These are phyloP conservation scores for Tinea semifulvella DNA, from an alignment of 2,888 invertebrate species.

Conservation along the genomic window DNA sequence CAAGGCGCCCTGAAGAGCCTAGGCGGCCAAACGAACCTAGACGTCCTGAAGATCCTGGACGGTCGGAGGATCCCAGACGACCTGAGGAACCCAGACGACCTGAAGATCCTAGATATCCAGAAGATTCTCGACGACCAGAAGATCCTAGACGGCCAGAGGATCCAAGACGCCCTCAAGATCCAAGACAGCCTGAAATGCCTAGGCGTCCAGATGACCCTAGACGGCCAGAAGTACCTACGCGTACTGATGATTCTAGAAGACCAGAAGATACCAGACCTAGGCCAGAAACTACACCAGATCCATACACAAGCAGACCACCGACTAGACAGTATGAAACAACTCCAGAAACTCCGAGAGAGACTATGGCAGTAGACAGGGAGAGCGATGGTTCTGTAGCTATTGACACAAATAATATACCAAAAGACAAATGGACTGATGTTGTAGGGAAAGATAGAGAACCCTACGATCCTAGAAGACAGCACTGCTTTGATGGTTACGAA, in stretches of 20 bases:
- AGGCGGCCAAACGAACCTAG: constrained; percentile 20
- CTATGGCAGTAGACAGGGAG: constrained; percentile 27
- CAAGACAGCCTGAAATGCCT: neutral
- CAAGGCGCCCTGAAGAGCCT: neutral
- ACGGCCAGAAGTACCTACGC: constrained; percentile 6
- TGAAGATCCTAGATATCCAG: neutral
- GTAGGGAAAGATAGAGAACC: constrained; percentile 27
- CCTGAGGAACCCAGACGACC: neutral
- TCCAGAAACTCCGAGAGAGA: constrained; percentile 22
- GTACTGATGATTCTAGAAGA: constrained; percentile 8
- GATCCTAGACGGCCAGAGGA: constrained; percentile 10
- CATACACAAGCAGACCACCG: constrained; percentile 11
- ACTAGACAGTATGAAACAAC: constrained; percentile 20
- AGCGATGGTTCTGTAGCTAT: constrained; percentile 29
- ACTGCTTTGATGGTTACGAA: constrained; percentile 63
- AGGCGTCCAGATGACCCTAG: constrained; percentile 2
- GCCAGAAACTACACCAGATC: constrained; percentile 17
- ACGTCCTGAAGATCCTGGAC: constrained; percentile 16
- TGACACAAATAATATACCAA: constrained; percentile 33
- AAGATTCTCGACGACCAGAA: neutral
- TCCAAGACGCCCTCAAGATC: constrained; percentile 5
- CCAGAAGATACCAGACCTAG: constrained; percentile 16
- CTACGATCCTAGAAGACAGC: constrained; percentile 37
- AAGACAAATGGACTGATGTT: constrained; percentile 35
- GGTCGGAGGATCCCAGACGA: neutral